phyloP scores from a whole-genome alignment of 2,888 invertebrate genomes.

The Clusia tigrina region DNA sequence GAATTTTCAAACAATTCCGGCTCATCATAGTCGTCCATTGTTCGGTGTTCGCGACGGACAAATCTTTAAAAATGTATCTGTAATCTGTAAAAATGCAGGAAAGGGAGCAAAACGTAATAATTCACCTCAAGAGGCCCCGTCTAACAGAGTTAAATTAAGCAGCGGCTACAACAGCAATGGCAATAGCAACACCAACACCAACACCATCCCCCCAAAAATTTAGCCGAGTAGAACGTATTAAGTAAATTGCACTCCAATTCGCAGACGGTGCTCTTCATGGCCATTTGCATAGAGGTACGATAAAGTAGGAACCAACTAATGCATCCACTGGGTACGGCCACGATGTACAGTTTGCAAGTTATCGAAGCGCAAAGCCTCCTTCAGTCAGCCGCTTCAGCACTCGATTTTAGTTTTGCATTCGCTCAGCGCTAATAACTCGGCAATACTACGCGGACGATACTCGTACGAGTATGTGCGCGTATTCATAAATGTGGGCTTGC shows the following conservation, averaged over 20 bases:
- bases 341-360: constrained; percentile 11
- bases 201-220: neutral
- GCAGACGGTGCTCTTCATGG: neutral
- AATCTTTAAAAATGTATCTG: neutral
- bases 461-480: no score
- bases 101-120: constrained; percentile 3
- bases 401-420: no score
- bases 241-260: neutral
- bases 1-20: neutral
- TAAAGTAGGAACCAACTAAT: constrained; percentile 21
- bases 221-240: constrained; percentile 3
- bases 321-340: no score
- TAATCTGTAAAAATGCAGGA: neutral
- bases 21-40: constrained; percentile 5
- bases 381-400: no score
- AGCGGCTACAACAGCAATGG: neutral
- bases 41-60: neutral
- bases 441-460: no score
- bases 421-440: no score
- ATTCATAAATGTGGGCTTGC: no score
- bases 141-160: neutral
- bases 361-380: neutral
- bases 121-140: neutral
- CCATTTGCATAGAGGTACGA: neutral
- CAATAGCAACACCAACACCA: neutral